Conservation (phyloP, 2,797 vertebrate genomes). For the Sphaeramia orbicularis region DNA sequence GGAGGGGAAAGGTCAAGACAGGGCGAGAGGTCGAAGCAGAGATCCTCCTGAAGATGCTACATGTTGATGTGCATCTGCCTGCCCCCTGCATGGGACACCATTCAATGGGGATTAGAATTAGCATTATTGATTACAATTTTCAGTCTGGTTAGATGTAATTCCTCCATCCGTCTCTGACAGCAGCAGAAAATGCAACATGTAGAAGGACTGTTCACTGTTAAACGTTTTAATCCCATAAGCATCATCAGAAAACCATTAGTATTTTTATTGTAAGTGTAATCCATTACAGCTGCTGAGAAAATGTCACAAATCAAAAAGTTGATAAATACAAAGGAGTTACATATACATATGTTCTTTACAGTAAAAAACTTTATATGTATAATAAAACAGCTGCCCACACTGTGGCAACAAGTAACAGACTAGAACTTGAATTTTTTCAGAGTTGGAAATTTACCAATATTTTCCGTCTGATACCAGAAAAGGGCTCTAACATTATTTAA, state of each 20-base stretch:
- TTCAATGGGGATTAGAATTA: constrained; percentile 58
- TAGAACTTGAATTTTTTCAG: no score
- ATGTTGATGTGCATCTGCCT: constrained; percentile 83
- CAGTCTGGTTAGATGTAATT: constrained; percentile 52
- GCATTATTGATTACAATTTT: constrained; percentile 73
- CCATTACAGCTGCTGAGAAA: no score
- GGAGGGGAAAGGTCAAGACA: constrained; percentile 77
- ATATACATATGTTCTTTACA: no score
- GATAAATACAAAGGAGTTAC: no score
- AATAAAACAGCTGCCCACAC: no score
- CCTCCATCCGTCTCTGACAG: constrained; percentile 40
- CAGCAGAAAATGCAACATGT: constrained; percentile 23
- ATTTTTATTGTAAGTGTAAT: not conserved
- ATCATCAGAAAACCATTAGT: constrained; percentile 2
- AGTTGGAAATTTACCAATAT: no score
- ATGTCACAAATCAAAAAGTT: no score
- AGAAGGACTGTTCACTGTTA: constrained; percentile 2
- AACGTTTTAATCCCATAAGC: constrained; percentile 14
- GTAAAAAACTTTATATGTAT: no score
- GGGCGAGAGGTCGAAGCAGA: constrained; percentile 73
- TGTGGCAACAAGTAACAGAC: no score
- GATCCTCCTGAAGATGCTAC: constrained; percentile 73
- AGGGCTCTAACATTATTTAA: no score
- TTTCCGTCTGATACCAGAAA: no score
- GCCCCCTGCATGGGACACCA: constrained; percentile 28